Evolutionary conservation across 2,113 vertebrate species (phyloP), one percentile per base, ranked within the genome.

Genomic region (Fulica atra): DNA sequence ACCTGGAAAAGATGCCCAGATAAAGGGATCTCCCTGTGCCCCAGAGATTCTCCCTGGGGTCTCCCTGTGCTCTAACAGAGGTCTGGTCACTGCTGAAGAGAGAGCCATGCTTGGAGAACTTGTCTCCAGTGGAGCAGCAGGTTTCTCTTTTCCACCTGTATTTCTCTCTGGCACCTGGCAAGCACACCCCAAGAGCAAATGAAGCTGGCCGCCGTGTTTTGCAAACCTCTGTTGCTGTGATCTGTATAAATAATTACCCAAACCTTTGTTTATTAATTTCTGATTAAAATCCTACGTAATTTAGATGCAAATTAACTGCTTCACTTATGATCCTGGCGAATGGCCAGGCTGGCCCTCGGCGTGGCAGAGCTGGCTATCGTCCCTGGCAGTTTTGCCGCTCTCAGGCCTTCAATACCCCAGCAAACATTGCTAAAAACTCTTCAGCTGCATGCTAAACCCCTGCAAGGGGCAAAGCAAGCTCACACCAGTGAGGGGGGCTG

Each of bases 211-310:
- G 0, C 46, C 23, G 38, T 25, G 33, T 66, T 90, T 17, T 44
- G 50, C 4, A 7, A 82, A 59, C 40, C 36, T 13, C 66, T 59
- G 2, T 63, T 80, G 56, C 68, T 73, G 14, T 78, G 64, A 63
- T 71, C 56, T 83, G 21, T 71, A 83, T 18, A 77, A 86, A 69
- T 72, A 85, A 89, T 88, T 83, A 86, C 19, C 1, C 6, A 82
- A 88, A 70, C 46, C 19, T 93, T 92, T 89, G 61, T 93, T 92
- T 74, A 89, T 86, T 88, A 95, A 91, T 87, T 11, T 72, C 76
- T 92, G 61, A 92, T 92, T 80, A 95, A 95, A 95, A 92, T 83
- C 10, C 36, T 42, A 76, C 89, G 79, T 35, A 66, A 92, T 92
- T 89, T 83, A 86, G 40, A 76, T 86, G 80, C 36, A 92, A 95